Base-by-base conservation (phyloP, 1,140 invertebrate genomes). In the Helicorthomorpha holstii region DNA sequence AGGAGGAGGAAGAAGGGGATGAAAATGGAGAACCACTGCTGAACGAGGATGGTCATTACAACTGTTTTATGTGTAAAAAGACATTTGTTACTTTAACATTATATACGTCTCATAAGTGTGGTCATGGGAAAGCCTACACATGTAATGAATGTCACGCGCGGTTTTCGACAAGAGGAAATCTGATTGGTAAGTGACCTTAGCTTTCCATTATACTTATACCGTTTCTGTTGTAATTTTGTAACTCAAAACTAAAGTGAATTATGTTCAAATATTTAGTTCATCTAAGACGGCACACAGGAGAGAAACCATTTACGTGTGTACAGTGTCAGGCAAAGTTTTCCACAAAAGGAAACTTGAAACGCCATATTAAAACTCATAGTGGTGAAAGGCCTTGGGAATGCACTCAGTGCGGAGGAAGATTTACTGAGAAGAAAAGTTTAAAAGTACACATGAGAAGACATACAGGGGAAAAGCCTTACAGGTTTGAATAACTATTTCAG, bases 381-480 rank as follows among this genome's bases (percentile, higher is more conserved):
- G 64, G 64, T 1, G 57, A 60, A 26, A 66, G 64, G 50, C 64
- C 64, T 2, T 66, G 59, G 57, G 41, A 60, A 21, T 66, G 64
- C 52, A 48, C 55, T 7, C 43, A 57, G 14, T 66, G 64, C 43
- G 52, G 53, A 26, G 51, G 53, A 12, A 34, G 58, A 16, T 66
- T 65, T 50, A 64, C 67, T 7, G 69, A 71, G 56, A 70, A 69
- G 54, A 68, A 68, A 51, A 65, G 64, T 27, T 58, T 71, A 2
- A 64, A 63, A 34, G 62, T 67, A 42, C 69, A 71, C 58, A 60
- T 59, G 50, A 50, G 66, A 27, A 59, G 55, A 16, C 70, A 72
- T 55, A 69, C 69, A 27, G 67, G 68, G 3, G 68, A 70, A 54
- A 61, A 59, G 49, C 69, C 69, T 16, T 70, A 62, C 57, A 56